These are phyloP conservation scores for Odontomyia ornata DNA, from an alignment of 2,888 invertebrate species.

Conservation along the genomic window DNA sequence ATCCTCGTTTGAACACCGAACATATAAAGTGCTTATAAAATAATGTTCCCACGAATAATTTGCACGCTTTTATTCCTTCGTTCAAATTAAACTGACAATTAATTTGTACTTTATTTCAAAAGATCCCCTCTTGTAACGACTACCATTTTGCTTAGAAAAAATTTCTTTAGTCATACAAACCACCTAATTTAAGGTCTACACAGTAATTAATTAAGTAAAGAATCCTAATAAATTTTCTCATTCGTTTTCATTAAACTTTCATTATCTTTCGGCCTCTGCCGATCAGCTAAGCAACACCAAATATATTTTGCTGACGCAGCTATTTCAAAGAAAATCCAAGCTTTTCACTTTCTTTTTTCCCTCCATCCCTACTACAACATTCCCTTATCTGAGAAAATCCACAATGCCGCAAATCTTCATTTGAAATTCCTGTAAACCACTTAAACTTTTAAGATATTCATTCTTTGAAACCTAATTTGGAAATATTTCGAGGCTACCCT, in stretches of 20 bases:
- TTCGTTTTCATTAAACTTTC: slow-evolving; percentile 31
- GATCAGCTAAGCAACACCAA: slow-evolving; percentile 1
- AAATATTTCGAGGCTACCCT: slow-evolving; percentile 1
- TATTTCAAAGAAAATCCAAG: neutral
- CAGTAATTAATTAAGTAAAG: slow-evolving; percentile 27
- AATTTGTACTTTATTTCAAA: too few relatives aligned
- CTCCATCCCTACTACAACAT: neutral
- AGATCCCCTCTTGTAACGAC: too few relatives aligned
- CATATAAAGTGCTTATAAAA: too few relatives aligned
- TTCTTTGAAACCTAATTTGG: slow-evolving; percentile 38
- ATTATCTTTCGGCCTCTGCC: slow-evolving; percentile 28
- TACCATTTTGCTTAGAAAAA: too few relatives aligned
- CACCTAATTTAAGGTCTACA: slow-evolving; percentile 3
- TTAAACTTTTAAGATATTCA: slow-evolving; percentile 40
- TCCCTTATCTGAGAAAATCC: neutral
- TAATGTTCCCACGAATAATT: too few relatives aligned
- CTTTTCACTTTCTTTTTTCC: neutral
- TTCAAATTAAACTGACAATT: too few relatives aligned
- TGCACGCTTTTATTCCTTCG: too few relatives aligned
- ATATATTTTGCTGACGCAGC: neutral
- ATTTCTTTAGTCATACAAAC: neutral
- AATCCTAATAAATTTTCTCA: slow-evolving; percentile 28
- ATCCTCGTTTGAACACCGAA: too few relatives aligned
- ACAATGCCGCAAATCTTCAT: slow-evolving; percentile 37
- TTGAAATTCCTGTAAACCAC: slow-evolving; percentile 44